These are phyloP conservation scores for Clavelina lepadiformis DNA, from an alignment of 23 tunicate species.

Conservation along the genomic window DNA sequence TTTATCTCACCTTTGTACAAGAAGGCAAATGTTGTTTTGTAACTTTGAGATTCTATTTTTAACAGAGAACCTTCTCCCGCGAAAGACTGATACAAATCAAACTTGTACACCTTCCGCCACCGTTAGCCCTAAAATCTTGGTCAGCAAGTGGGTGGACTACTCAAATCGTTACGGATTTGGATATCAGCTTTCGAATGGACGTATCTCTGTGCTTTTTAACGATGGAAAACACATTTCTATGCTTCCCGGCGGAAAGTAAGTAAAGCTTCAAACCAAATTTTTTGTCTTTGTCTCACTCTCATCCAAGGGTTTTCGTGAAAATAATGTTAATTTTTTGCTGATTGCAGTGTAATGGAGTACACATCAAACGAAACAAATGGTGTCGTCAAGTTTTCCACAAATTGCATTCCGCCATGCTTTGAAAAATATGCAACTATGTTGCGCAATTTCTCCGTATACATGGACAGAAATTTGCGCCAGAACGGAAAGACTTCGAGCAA, in stretches of 20 bases:
- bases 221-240: slow-evolving; percentile 76
- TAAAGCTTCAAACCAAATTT: slow-evolving; percentile 2
- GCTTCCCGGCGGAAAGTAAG: slow-evolving; percentile 79
- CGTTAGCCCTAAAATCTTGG: slow-evolving; percentile 29
- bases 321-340: neutral
- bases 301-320: neutral
- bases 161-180: slow-evolving; percentile 98
- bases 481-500: neutral
- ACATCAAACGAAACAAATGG: slow-evolving; percentile 14
- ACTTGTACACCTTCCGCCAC: neutral
- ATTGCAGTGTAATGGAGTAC: slow-evolving; percentile 54
- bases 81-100: slow-evolving; percentile 17
- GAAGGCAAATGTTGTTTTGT: neutral
- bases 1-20: no score
- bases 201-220: slow-evolving; percentile 85
- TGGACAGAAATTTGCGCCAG: slow-evolving; percentile 63
- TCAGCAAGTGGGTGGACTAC: slow-evolving; percentile 98
- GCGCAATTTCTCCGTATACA: slow-evolving; percentile 56
- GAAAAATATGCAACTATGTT: slow-evolving; percentile 38
- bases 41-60: slow-evolving; percentile 6
- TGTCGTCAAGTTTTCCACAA: slow-evolving; percentile 35
- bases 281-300: neutral
- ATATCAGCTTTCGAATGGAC: slow-evolving; percentile 85
- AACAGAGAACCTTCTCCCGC: neutral
- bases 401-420: slow-evolving; percentile 35